Conservation (phyloP, 2,113 vertebrate genomes). For the Rallus limicola region DNA sequence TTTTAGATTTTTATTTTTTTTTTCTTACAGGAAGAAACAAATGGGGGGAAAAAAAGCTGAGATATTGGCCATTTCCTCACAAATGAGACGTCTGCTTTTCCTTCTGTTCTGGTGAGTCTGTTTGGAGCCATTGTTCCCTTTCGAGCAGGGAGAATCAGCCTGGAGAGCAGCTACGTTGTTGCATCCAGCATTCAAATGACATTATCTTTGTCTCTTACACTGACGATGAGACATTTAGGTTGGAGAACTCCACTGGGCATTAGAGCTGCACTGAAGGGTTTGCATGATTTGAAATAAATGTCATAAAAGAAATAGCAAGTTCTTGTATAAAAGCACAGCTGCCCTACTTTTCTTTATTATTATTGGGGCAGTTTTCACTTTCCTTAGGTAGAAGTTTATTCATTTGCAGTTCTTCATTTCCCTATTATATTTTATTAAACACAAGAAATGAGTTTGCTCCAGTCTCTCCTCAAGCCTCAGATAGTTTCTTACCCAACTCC, state of each 20-base stretch:
- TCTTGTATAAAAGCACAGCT: slow-evolving; percentile 5
- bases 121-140: not conserved
- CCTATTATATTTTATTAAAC: not conserved
- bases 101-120: not conserved
- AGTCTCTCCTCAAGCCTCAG: not conserved
- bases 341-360: slow-evolving; percentile 29
- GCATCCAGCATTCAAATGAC: slow-evolving; percentile 33
- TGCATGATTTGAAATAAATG: slow-evolving; percentile 44
- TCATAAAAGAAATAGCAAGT: slow-evolving; percentile 37
- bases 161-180: not conserved
- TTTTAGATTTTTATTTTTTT: not conserved
- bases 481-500: not conserved
- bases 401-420: not conserved
- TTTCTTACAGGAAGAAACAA: slow-evolving; percentile 16
- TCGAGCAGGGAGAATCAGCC: not conserved
- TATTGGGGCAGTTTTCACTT: not conserved
- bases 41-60: not conserved
- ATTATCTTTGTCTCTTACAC: slow-evolving; percentile 43
- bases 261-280: slow-evolving; percentile 39
- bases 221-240: slow-evolving; percentile 2
- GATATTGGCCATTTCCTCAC: not conserved
- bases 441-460: not conserved
- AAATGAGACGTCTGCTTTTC: not conserved
- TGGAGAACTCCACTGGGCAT: slow-evolving; percentile 60
- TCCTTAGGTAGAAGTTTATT: not conserved